phyloP scores from a whole-genome alignment of 2,113 vertebrate species.

The Bos javanicus region DNA sequence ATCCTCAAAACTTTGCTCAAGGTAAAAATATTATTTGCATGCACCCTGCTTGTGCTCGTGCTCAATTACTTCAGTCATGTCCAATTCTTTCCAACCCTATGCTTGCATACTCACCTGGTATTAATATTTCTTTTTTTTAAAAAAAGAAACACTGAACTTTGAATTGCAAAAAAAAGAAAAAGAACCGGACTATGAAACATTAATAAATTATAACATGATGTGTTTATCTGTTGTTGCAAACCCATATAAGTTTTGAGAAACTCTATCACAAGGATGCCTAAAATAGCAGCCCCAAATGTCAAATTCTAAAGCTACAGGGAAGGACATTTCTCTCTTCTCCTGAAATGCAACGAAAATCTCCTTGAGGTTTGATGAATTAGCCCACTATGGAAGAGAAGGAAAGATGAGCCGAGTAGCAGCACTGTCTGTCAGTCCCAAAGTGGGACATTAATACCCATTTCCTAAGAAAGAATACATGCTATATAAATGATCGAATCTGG shows the following conservation, averaged over 20 bases:
- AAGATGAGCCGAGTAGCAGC: not conserved
- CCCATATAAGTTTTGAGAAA: conserved; percentile 13
- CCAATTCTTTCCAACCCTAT: not conserved
- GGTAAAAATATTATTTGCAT: not conserved
- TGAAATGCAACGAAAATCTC: conserved; percentile 29
- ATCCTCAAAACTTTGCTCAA: not conserved
- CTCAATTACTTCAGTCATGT: not conserved
- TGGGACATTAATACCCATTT: not conserved
- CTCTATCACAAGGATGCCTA: not conserved
- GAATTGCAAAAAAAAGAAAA: not conserved
- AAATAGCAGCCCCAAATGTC: conserved; percentile 33
- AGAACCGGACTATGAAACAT: not conserved
- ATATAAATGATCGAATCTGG: not conserved
- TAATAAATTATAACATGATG: not conserved
- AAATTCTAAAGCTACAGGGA: not conserved
- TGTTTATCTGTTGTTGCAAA: not conserved
- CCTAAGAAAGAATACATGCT: not conserved
- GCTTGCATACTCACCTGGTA: not conserved
- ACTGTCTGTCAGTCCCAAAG: not conserved
- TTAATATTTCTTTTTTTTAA: not conserved
- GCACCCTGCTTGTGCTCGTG: not conserved
- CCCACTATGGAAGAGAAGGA: not conserved
- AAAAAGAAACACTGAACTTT: not conserved
- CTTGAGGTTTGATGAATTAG: not conserved
- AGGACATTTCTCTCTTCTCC: not conserved